A percentile compares a stretch with the other conserved stretches of the same genome.
Conservation (phyloP, 2,888 invertebrate genomes). For the Nemotelus nigrinus region DNA sequence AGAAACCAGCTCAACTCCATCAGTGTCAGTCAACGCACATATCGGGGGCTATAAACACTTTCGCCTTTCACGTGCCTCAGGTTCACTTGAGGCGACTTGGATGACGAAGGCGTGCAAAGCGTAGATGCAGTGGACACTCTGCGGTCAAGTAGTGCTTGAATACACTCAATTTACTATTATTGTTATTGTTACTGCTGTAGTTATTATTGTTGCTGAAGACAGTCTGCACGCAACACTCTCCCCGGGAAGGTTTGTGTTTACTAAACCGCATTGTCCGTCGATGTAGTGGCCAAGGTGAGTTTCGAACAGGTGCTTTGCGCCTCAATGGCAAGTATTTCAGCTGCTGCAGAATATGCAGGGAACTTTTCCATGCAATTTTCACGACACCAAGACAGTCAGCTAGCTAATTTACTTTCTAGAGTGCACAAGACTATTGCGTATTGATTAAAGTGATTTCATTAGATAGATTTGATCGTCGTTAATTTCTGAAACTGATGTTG, state of each 20-base stretch:
- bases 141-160: constrained; percentile 17
- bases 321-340: constrained; percentile 33
- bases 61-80: constrained; percentile 35
- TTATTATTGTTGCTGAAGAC: not conserved
- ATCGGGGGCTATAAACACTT: constrained; percentile 8
- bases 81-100: not conserved
- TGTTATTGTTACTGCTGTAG: constrained; percentile 15
- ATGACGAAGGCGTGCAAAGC: not conserved
- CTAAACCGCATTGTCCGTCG: constrained; percentile 4
- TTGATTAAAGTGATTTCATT: not conserved
- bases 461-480: not conserved
- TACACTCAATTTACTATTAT: constrained; percentile 12
- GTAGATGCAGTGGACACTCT: not conserved
- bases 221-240: constrained; percentile 15
- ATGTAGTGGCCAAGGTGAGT: constrained; percentile 10
- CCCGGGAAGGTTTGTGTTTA: not conserved
- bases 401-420: constrained; percentile 37
- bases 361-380: not conserved
- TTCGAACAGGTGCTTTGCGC: constrained; percentile 38
- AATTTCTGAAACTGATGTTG: too few species aligned
- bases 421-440: constrained; percentile 19
- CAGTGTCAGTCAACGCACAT: not conserved
- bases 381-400: not conserved
- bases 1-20: constrained; percentile 1
- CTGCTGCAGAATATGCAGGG: constrained; percentile 19